Evolutionary conservation across 1,140 invertebrate species (phyloP).

Genomic region (Megalonaias nervosa): DNA sequence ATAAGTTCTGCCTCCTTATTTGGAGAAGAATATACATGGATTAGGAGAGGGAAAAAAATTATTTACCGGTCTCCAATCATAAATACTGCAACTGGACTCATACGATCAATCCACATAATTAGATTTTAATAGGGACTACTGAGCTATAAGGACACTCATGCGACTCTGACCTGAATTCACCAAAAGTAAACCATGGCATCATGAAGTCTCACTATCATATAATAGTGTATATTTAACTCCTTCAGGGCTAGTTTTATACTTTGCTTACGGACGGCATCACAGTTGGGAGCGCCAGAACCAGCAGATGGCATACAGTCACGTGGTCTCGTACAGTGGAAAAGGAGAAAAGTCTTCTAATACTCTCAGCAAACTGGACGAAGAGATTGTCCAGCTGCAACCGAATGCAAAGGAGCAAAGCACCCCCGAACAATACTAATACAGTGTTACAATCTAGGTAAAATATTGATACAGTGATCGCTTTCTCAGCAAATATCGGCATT

Average conservation of each 20-base stretch:
- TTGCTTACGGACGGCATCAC: slow-evolving; percentile 90
- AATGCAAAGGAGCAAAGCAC: slow-evolving; percentile 19
- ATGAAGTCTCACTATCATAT: slow-evolving; percentile 10
- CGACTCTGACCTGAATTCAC: neutral
- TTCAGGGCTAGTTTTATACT: slow-evolving; percentile 88
- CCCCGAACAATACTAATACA: too few species aligned
- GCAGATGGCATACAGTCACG: slow-evolving; percentile 53
- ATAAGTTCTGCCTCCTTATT: too few species aligned
- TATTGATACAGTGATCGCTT: too few species aligned
- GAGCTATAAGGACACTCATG: neutral
- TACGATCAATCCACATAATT: too few species aligned
- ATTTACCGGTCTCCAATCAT: too few species aligned
- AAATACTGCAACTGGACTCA: too few species aligned
- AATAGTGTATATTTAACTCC: neutral
- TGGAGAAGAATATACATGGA: too few species aligned
- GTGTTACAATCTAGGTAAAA: too few species aligned
- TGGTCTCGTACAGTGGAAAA: slow-evolving; percentile 57
- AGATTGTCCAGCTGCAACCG: slow-evolving; percentile 59
- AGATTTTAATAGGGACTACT: neutral
- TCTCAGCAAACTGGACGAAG: slow-evolving; percentile 45
- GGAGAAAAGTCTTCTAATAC: slow-evolving; percentile 46
- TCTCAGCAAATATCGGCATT: too few species aligned
- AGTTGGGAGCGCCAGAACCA: slow-evolving; percentile 82
- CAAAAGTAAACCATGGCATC: too few species aligned
- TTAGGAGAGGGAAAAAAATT: too few species aligned